Evolutionary conservation across 1,140 invertebrate genomes (phyloP), one percentile per base, ranked within the genome.

Genomic region (Epicauta chinensis): DNA sequence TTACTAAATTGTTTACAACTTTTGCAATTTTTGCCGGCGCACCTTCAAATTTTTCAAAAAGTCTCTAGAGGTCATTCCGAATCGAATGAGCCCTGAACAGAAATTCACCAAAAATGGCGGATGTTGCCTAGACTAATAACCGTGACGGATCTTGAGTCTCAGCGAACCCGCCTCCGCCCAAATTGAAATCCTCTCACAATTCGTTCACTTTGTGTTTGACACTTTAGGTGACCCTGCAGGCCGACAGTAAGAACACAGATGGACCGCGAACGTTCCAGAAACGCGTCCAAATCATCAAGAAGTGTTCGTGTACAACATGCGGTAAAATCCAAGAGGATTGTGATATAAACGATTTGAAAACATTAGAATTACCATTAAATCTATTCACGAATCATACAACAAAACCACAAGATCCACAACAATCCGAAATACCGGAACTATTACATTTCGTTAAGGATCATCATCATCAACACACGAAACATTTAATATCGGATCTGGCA

Each of bases 231-330:
- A 77, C 73, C 2, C 61, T 82, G 4, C 72, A 79, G 37, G 78
- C 79, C 6, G 61, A 65, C 52, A 73, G 73, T 17, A 77, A 77
- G 30, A 76, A 78, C 14, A 70, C 74, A 2, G 74, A 73, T 43
- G 75, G 72, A 9, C 69, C 73, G 10, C 73, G 73, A 42, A 75
- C 70, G 2, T 72, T 81, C 59, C 74, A 76, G 49, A 83, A 83
- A 65, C 74, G 75, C 14, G 77, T 83, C 0, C 78, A 83, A 64
- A 77, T 82, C 30, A 83, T 83, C 16, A 76, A 73, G 2, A 81
- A 82, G 46, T 83, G 81, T 58, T 77, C 76, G 10, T 83, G 81
- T 65, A 75, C 74, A 40, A 77, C 78, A 0, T 83, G 81, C 61
- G 60, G 68, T 16, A 63, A 65, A 48, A 44, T 53, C 10, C 54